A percentile compares a stretch with the other conserved stretches of the same genome.
Conservation (phyloP, 2,113 vertebrate genomes). For the Centrocercus urophasianus region DNA sequence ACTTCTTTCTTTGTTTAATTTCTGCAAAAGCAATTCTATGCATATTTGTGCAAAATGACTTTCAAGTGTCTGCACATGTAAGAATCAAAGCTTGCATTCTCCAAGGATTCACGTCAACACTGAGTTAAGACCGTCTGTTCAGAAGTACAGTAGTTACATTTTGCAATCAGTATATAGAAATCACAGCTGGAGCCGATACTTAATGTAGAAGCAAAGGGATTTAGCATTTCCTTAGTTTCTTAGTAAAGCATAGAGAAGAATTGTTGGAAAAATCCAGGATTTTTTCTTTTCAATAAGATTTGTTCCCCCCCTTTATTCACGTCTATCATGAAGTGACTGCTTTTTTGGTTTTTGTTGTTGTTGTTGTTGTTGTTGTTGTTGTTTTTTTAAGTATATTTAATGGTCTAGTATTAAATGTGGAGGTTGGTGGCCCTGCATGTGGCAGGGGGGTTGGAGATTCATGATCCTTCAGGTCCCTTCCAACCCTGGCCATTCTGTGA, state of each 20-base stretch:
- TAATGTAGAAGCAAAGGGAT: neutral
- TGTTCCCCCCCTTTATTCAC: neutral
- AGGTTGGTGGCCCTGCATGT: no score
- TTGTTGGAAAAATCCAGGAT: slow-evolving; percentile 2
- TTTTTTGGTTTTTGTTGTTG: neutral
- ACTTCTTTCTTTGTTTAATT: slow-evolving; percentile 7
- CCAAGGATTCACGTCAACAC: neutral
- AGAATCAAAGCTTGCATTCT: slow-evolving; percentile 6
- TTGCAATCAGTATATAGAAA: slow-evolving; percentile 13
- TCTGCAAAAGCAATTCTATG: slow-evolving; percentile 9
- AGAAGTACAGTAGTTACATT: slow-evolving; percentile 25
- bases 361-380: no score
- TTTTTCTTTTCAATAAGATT: neutral
- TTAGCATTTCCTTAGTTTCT: slow-evolving; percentile 19
- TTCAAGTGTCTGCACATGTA: neutral
- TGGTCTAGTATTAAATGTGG: no score
- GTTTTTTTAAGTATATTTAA: no score
- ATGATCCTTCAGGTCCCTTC: no score
- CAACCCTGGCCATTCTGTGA: no score
- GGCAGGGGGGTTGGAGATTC: no score
- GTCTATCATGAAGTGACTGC: neutral
- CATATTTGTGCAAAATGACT: neutral
- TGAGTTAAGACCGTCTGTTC: slow-evolving; percentile 15
- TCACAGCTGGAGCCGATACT: slow-evolving; percentile 29
- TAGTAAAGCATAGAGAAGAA: neutral